Base-by-base conservation (phyloP, 2,888 invertebrate species). In the Chrysomela aeneicollis region DNA sequence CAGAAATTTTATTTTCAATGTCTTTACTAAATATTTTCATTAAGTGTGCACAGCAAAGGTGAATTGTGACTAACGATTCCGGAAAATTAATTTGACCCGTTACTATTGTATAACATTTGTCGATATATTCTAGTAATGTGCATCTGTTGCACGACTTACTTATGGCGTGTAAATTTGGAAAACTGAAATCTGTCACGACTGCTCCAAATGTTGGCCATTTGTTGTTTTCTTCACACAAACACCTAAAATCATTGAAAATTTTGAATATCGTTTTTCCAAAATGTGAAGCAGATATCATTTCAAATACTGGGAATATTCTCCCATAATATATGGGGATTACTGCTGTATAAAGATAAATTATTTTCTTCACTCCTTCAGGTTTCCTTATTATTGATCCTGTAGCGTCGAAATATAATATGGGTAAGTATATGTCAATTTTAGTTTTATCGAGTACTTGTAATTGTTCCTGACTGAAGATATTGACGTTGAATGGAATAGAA, bases 341-440 rank as follows among this genome's bases (percentile, higher is more conserved):
- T 9, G 53, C 62, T 5, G 26, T 54, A 50, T 64, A 64, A 15
- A 51, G 17, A 51, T 51, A 51, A 51, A 51, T 17, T 26, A 37
- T 53, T 32, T 67, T 70, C 17, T n/a, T 46, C 4, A 60, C 46
- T 9, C 53, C 9, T 2, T 37, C 52, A 15, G 69, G 70, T 47
- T 61, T 60, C 57, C 61, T 55, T 5, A 68, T 69, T 2, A 72
- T 42, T 2, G 52, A 47, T 4, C 72, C 71, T 9, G 70, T 71
- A 17, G 69, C 68, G 63, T 72, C 72, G 59, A 69, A 72, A 64
- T 69, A 58, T 35, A 72, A 50, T 9, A 67, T 21, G 2, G 67
- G 67, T n/a, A 61, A 50, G 12, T 18, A 12, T 15, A 9, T 10
- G n/a, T 51, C 26, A n/a, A 26, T n/a, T 17, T 17, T 8, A 30